Evolutionary conservation across 2,797 vertebrate species (phyloP).

Genomic region (Eptatretus atami): DNA sequence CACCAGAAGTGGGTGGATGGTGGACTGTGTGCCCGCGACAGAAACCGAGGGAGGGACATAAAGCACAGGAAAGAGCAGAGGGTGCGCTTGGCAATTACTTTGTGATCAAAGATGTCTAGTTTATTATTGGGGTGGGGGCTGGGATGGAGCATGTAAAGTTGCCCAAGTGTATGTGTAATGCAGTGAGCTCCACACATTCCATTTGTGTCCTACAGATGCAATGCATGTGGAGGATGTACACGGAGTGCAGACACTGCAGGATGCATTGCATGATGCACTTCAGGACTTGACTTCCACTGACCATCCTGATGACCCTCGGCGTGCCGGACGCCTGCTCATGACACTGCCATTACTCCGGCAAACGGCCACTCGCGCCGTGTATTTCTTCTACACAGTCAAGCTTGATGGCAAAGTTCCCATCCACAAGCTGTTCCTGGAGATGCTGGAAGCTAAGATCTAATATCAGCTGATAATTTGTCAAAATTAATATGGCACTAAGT

Average conservation of each 20-base stretch:
- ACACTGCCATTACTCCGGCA: conserved; percentile 82
- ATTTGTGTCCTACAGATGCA: conserved; percentile 36
- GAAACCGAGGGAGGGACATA: no score
- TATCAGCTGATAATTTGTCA: no score
- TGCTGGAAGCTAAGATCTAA: conserved; percentile 98
- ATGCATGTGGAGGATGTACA: conserved; percentile 99
- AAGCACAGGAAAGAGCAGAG: no score
- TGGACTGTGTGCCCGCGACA: no score
- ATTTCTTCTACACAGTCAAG: conserved; percentile 99
- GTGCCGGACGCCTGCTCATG: conserved; percentile 92
- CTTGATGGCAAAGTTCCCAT: conserved; percentile 98
- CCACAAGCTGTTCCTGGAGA: conserved; percentile 99
- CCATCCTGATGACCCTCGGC: conserved; percentile 73
- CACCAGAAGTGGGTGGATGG: no score
- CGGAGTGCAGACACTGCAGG: conserved; percentile 91
- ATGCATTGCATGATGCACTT: conserved; percentile 83
- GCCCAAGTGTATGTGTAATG: no score
- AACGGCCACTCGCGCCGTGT: conserved; percentile 92
- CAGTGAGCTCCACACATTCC: neutral
- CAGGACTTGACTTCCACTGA: conserved; percentile 84
- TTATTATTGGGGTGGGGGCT: no score
- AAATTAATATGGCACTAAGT: no score
- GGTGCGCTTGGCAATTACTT: no score
- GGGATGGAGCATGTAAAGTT: no score
- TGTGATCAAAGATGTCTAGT: no score